Evolutionary conservation across 2,888 invertebrate species (phyloP).

Genomic region (Pocota personata): DNA sequence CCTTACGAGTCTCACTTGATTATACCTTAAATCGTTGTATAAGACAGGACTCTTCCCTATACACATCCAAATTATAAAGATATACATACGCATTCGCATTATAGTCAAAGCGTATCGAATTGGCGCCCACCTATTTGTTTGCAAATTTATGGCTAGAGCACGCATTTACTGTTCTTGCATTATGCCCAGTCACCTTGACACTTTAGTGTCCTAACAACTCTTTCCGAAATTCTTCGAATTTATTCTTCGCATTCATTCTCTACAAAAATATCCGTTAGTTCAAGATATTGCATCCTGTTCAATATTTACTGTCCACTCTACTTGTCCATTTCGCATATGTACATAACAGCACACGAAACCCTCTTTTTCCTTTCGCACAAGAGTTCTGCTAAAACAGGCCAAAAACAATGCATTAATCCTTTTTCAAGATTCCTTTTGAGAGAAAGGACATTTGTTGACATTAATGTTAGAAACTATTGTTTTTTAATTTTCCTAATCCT

Average conservation of each 20-base stretch:
- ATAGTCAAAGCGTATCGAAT: constrained; percentile 47
- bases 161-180: background rate
- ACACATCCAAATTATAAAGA: background rate
- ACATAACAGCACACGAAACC: constrained; percentile 15
- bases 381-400: constrained; percentile 16
- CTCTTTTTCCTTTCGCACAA: constrained; percentile 9
- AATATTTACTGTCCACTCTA: constrained; percentile 39
- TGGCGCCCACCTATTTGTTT: constrained; percentile 38
- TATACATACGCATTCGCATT: background rate
- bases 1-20: too few relatives aligned
- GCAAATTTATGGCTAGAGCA: background rate
- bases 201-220: constrained; percentile 16
- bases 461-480: constrained; percentile 49
- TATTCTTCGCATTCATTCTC: background rate
- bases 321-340: constrained; percentile 38
- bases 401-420: constrained; percentile 55
- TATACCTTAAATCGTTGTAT: too few relatives aligned
- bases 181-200: constrained; percentile 46
- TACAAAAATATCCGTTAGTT: constrained; percentile 26
- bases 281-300: constrained; percentile 43
- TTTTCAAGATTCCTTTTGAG: constrained; percentile 33
- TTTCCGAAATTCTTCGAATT: constrained; percentile 16
- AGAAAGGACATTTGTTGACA: constrained; percentile 53
- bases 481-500: constrained; percentile 39
- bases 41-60: too few relatives aligned